A percentile compares a stretch with the other conserved stretches of the same genome.
phyloP scores from a whole-genome alignment of 2,888 invertebrate genomes.

The Polyploca ridens region DNA sequence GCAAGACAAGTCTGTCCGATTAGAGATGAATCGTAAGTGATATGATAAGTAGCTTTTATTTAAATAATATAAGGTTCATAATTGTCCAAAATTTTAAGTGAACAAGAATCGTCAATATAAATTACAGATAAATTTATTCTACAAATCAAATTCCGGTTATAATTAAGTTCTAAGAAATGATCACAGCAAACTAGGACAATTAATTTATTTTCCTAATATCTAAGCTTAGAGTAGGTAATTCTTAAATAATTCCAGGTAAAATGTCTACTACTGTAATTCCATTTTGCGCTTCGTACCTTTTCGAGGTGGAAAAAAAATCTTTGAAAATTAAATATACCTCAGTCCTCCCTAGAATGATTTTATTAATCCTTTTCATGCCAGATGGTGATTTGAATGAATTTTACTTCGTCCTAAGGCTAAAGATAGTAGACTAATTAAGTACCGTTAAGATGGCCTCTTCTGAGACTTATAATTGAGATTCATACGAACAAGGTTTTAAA shows the following conservation, averaged over 20 bases:
- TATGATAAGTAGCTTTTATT: not conserved
- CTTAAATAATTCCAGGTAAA: not conserved
- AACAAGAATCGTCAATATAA: not conserved
- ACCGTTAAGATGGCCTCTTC: slow-evolving; percentile 28
- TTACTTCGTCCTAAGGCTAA: slow-evolving; percentile 23
- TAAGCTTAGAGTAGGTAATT: not conserved
- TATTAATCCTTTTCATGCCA: slow-evolving; percentile 32
- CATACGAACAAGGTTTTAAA: not conserved
- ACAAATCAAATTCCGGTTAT: not conserved
- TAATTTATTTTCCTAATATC: slow-evolving; percentile 3
- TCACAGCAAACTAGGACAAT: not conserved
- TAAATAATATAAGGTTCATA: not conserved
- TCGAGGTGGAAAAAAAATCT: slow-evolving; percentile 15
- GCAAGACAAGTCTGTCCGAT: slow-evolving; percentile 90
- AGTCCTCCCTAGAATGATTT: slow-evolving; percentile 31
- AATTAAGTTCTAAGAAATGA: not conserved
- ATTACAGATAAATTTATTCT: not conserved
- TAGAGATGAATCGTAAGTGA: slow-evolving; percentile 92
- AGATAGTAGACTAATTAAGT: slow-evolving; percentile 35
- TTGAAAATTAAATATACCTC: slow-evolving; percentile 21
- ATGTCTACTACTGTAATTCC: not conserved
- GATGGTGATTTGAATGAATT: slow-evolving; percentile 35
- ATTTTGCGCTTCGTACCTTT: not conserved
- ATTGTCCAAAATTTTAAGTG: not conserved
- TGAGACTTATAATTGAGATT: slow-evolving; percentile 23